Evolutionary conservation across 1,140 invertebrate species (phyloP).

Genomic region (Diorhabda sublineata): DNA sequence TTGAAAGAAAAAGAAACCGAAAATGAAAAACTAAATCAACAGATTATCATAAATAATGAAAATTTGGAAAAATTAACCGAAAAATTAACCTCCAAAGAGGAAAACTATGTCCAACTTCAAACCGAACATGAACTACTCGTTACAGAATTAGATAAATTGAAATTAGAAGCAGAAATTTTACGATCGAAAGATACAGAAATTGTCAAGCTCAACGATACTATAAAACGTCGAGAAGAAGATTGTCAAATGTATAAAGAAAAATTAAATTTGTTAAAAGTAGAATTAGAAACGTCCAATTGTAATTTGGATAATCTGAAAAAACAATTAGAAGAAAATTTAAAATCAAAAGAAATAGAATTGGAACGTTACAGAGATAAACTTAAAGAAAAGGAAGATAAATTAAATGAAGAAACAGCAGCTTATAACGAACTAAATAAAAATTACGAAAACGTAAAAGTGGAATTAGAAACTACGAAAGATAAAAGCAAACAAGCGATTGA

Average conservation of each 20-base stretch:
- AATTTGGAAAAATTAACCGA: constrained; percentile 9
- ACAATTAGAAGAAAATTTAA: neutral
- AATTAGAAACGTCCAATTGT: neutral
- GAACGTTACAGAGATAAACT: constrained; percentile 12
- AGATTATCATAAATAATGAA: neutral
- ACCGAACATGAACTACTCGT: neutral
- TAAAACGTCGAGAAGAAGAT: neutral
- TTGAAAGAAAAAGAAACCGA: constrained; percentile 44
- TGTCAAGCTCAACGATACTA: constrained; percentile 5
- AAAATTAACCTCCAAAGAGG: constrained; percentile 17
- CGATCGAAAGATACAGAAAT: constrained; percentile 17
- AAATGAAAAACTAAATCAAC: constrained; percentile 12
- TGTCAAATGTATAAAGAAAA: constrained; percentile 5
- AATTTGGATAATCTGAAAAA: neutral
- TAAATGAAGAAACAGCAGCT: neutral
- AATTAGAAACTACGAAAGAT: constrained; percentile 3
- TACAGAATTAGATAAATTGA: neutral
- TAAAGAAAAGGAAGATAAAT: neutral
- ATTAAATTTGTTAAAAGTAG: constrained; percentile 1
- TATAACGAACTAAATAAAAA: neutral
- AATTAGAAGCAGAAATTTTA: constrained; percentile 9
- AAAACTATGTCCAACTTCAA: neutral
- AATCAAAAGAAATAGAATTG: constrained; percentile 4
- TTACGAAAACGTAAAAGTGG: constrained; percentile 8
- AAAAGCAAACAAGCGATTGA: constrained; percentile 1